Conservation (phyloP, 2,888 invertebrate species). For the Drosophila monieri region DNA sequence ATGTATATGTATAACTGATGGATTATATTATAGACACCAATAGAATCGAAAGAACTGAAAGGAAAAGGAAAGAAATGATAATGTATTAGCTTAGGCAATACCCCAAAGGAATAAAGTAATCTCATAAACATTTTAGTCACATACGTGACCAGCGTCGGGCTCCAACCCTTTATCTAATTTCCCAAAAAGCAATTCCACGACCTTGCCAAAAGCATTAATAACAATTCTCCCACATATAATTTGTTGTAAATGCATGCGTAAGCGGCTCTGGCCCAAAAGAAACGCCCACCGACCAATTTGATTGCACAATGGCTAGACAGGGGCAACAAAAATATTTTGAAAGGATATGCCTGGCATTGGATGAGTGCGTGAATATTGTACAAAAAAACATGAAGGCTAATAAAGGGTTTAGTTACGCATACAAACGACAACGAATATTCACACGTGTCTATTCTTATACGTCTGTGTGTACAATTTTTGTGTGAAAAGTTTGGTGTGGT, state of each 20-base stretch:
- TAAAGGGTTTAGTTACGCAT: conserved; percentile 54
- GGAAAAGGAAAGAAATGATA: conserved; percentile 3
- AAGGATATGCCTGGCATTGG: conserved; percentile 33
- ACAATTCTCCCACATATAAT: conserved; percentile 43
- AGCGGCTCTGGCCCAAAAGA: conserved; percentile 36
- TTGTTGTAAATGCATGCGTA: conserved; percentile 62
- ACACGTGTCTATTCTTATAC: conserved; percentile 3
- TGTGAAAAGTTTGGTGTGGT: conserved; percentile 6
- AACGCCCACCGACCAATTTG: conserved; percentile 51
- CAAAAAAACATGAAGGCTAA: conserved; percentile 43
- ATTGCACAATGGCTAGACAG: conserved; percentile 52
- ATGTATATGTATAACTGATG: conserved; percentile 21
- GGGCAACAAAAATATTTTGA: conserved; percentile 37
- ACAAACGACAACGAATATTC: conserved; percentile 10
- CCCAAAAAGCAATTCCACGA: conserved; percentile 18
- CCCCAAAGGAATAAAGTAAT: conserved; percentile 1
- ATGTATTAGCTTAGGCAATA: conserved; percentile 14
- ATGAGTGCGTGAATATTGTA: conserved; percentile 25
- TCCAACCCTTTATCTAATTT: conserved; percentile 33
- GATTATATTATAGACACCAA: conserved; percentile 45
- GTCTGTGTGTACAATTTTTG: conserved; percentile 1
- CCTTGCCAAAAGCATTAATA: conserved; percentile 44
- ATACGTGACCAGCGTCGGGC: conserved; percentile 5
- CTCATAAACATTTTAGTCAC: conserved; percentile 27
- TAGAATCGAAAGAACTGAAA: conserved; percentile 17